phyloP scores from a whole-genome alignment of 30 jellyfish, hydroid and myxozoan genomes.

The Aurelia aurita region DNA sequence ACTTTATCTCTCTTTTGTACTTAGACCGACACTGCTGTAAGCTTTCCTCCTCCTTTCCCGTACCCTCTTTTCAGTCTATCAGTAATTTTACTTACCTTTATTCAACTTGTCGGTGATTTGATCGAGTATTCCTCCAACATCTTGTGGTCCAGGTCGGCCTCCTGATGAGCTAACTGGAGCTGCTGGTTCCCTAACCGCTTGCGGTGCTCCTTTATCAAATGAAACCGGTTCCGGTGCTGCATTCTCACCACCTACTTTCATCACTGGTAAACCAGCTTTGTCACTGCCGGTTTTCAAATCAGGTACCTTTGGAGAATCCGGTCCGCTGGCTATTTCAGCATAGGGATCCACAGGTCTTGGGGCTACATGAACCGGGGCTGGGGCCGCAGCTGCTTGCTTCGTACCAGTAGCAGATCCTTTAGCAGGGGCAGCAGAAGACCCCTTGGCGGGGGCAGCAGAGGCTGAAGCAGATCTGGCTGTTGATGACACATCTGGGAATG shows the following conservation, averaged over 20 bases:
- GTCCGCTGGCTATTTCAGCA: conserved; percentile 99
- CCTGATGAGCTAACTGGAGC: conserved; percentile 26
- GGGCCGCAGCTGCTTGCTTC: conserved; percentile 40
- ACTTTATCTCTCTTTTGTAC: no score
- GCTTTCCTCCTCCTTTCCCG: no score
- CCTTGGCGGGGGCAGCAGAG: neutral
- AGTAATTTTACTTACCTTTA: conserved; percentile 70
- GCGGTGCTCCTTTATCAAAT: conserved; percentile 34
- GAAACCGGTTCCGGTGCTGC: conserved; percentile 61
- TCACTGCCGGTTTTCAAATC: conserved; percentile 89
- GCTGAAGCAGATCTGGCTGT: conserved; percentile 56
- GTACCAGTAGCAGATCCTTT: conserved; percentile 12
- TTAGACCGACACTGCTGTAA: no score
- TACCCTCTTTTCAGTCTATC: neutral
- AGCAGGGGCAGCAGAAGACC: neutral
- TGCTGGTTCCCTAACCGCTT: conserved; percentile 9
- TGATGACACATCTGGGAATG: conserved; percentile 41
- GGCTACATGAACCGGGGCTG: conserved; percentile 21
- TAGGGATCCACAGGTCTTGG: conserved; percentile 79
- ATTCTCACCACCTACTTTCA: conserved; percentile 64
- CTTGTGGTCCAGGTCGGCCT: conserved; percentile 84
- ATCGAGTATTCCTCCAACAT: conserved; percentile 98
- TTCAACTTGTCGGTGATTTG: conserved; percentile 90
- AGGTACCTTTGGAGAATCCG: conserved; percentile 97
- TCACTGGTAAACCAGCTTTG: conserved; percentile 71